These are phyloP conservation scores for Ditylenchus dipsaci DNA, from an alignment of 1,140 invertebrate genomes.

Conservation along the genomic window DNA sequence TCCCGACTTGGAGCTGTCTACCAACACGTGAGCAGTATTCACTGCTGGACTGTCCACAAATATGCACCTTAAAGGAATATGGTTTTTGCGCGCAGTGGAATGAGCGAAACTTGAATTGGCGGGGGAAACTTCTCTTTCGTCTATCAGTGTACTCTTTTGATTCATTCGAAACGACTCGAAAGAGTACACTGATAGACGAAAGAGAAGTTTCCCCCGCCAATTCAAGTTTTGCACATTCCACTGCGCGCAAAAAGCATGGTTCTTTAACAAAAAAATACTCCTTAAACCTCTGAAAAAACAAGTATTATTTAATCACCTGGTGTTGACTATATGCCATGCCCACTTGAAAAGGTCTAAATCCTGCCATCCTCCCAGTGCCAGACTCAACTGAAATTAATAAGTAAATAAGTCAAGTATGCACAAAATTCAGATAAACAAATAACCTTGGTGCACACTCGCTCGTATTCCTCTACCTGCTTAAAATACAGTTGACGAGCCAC, in stretches of 20 bases:
- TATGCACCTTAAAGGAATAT: no score
- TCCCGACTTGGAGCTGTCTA: constrained; percentile 49
- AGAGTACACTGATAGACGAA: no score
- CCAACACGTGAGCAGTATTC: constrained; percentile 12
- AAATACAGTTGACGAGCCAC: background rate
- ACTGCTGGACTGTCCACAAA: constrained; percentile 55
- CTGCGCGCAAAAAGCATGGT: no score
- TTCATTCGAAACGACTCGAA: no score
- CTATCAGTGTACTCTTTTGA: no score
- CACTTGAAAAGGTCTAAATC: constrained; percentile 45
- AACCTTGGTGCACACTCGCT: constrained; percentile 7
- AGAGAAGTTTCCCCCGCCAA: no score
- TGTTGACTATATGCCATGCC: constrained; percentile 73
- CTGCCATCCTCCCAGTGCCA: background rate
- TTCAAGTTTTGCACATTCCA: no score
- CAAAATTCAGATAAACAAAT: background rate
- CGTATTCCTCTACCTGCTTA: constrained; percentile 5
- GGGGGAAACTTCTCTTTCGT: no score
- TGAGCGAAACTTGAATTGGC: no score
- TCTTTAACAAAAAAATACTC: constrained; percentile 6
- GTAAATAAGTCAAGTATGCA: background rate
- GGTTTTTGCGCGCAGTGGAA: no score
- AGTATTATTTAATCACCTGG: constrained; percentile 59
- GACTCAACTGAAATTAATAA: background rate
- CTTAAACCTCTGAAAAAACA: background rate